phyloP scores from a whole-genome alignment of 2,113 vertebrate genomes.

The Eurystomus gularis region DNA sequence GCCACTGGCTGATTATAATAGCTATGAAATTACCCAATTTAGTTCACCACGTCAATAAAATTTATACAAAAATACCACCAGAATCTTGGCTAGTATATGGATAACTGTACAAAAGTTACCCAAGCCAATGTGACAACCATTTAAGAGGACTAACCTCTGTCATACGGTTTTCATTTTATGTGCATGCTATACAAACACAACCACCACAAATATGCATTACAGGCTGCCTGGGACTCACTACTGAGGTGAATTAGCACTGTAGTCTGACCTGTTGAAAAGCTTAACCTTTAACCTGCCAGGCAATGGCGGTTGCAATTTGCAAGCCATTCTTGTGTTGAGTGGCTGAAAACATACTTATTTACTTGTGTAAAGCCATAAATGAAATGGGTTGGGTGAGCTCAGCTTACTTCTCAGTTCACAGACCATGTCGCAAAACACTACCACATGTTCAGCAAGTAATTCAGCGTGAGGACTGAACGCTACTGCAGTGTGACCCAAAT shows the following conservation, averaged over 20 bases:
- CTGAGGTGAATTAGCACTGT: constrained; percentile 66
- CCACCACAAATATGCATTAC: constrained; percentile 57
- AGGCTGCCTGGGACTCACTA: constrained; percentile 59
- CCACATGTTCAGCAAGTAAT: constrained; percentile 49
- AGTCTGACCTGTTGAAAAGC: constrained; percentile 67
- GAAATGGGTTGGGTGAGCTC: constrained; percentile 47
- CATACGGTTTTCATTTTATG: constrained; percentile 69
- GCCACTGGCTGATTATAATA: constrained; percentile 54
- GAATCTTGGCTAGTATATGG: constrained; percentile 42
- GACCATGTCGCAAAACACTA: constrained; percentile 47
- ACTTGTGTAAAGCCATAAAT: constrained; percentile 64
- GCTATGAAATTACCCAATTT: constrained; percentile 59
- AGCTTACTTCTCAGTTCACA: constrained; percentile 48
- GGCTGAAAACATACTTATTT: constrained; percentile 64
- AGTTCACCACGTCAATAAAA: constrained; percentile 57
- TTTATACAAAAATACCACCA: constrained; percentile 28
- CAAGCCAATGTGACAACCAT: constrained; percentile 56
- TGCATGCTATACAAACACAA: constrained; percentile 41
- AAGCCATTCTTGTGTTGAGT: constrained; percentile 54
- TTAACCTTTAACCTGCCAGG: constrained; percentile 63
- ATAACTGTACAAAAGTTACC: constrained; percentile 40
- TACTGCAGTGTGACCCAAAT: constrained; percentile 33
- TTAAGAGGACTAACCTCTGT: constrained; percentile 65
- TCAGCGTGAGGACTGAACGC: neutral
- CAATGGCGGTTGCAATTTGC: constrained; percentile 64